Evolutionary conservation across 2,888 invertebrate species (phyloP).

Genomic region (Gibbula magus): DNA sequence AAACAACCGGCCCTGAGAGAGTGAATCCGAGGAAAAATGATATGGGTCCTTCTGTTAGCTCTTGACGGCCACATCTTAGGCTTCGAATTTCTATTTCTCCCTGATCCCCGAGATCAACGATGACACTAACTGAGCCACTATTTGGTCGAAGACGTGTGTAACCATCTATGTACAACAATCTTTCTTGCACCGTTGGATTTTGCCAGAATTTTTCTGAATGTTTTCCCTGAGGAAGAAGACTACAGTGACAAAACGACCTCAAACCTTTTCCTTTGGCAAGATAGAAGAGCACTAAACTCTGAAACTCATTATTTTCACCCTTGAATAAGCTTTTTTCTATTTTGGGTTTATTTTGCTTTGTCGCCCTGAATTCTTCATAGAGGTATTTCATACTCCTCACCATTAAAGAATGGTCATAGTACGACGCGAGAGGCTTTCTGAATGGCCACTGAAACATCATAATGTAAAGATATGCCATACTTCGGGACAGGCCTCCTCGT

Average conservation of each 20-base stretch:
- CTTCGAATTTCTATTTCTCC: background rate
- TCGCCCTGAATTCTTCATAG: background rate
- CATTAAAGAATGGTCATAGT: background rate
- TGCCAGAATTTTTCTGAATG: background rate
- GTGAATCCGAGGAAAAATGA: background rate
- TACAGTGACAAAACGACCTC: background rate
- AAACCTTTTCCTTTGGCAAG: background rate
- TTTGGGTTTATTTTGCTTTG: background rate
- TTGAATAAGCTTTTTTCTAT: background rate
- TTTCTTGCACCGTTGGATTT: background rate
- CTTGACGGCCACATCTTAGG: background rate
- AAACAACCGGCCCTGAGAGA: background rate
- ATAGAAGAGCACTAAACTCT: background rate
- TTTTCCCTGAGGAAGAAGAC: background rate
- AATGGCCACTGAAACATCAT: background rate
- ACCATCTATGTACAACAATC: background rate
- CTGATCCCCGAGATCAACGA: background rate
- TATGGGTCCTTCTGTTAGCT: background rate
- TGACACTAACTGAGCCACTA: background rate
- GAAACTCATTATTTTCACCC: background rate
- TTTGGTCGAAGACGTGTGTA: background rate
- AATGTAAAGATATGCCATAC: background rate
- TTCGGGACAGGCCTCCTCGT: background rate
- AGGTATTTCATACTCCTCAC: background rate
- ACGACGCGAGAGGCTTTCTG: no score